Conservation (phyloP, 2,888 invertebrate species). For the Microchrysa polita region DNA sequence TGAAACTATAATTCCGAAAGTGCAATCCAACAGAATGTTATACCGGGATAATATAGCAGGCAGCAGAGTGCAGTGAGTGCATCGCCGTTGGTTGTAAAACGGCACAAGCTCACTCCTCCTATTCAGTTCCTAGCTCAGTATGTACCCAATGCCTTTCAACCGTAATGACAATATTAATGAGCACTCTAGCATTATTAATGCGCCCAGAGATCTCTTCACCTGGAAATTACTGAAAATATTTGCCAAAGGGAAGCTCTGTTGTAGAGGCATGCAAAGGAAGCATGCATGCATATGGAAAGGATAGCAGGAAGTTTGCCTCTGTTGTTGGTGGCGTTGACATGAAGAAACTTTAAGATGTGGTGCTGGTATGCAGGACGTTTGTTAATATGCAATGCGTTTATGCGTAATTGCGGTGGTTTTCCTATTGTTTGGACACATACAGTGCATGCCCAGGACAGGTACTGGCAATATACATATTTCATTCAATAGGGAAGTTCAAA, state of each 20-base stretch:
- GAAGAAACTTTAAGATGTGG: neutral
- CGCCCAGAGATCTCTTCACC: conserved; percentile 18
- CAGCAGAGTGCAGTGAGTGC: neutral
- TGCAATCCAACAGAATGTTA: neutral
- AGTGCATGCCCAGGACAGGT: neutral
- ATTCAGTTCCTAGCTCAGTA: too few species aligned
- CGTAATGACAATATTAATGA: conserved; percentile 15
- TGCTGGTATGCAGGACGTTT: neutral
- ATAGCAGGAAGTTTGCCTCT: neutral
- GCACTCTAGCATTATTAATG: conserved; percentile 17
- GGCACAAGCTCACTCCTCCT: neutral
- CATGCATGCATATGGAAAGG: neutral
- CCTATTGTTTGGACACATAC: neutral
- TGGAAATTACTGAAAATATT: conserved; percentile 22
- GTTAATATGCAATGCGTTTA: neutral
- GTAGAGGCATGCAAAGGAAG: neutral
- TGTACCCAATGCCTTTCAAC: conserved; percentile 8
- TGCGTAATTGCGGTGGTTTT: neutral
- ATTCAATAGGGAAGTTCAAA: too few species aligned
- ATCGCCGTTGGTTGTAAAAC: neutral
- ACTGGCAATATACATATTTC: too few species aligned
- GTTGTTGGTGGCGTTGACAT: neutral
- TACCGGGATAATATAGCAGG: neutral
- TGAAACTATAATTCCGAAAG: neutral
- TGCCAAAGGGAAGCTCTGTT: neutral